Evolutionary conservation across 1,140 invertebrate species (phyloP), one percentile per base, ranked within the genome.

Genomic region (Antheraea mylitta): DNA sequence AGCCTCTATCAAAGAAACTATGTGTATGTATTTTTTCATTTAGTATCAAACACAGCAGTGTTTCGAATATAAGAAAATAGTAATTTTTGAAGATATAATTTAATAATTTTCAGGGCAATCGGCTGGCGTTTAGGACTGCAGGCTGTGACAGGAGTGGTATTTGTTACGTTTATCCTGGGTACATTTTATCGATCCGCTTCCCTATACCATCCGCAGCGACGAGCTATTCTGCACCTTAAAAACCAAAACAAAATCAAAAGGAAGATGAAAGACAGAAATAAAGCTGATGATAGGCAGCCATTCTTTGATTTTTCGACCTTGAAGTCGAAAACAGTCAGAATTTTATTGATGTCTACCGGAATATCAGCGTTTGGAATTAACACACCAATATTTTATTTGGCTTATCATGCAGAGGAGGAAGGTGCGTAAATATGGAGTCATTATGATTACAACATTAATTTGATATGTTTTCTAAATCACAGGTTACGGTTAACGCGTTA

Each of bases 171-270:
- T 85, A 95, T 98, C 77, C 93, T 98, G 10, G 97, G 97, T 18
- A 97, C 96, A 3, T 97, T 97, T 90, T 98, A 98, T 86, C 94
- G 97, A 18, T 97, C 97, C 9, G 97, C 97, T 0, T 98, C 97
- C 0, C 92, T 98, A 0, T 98, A 98, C 81, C 97, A 98, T 89
- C 97, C 97, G 0, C 97, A 98, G 83, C 86, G 97, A 70, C 93
- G 97, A 60, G 97, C 97, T 37, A 98, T 98, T 75, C 93, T 98
- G 18, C 97, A 98, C 84, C 94, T 98, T 67, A 98, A 98, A 87
- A 98, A 97, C 83, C 97, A 98, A 88, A 93, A 91, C 69, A 93
- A 93, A 77, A 93, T 93, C 70, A 97, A 97, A 81, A 93, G 96
- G 64, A 97, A 97, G 85, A 95, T 96, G 86, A 96, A 96, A 79